A percentile compares a stretch with the other conserved stretches of the same genome.
These are phyloP conservation scores for Dolichomitus sp. DNA, from an alignment of 2,888 invertebrate genomes.

Conservation along the genomic window DNA sequence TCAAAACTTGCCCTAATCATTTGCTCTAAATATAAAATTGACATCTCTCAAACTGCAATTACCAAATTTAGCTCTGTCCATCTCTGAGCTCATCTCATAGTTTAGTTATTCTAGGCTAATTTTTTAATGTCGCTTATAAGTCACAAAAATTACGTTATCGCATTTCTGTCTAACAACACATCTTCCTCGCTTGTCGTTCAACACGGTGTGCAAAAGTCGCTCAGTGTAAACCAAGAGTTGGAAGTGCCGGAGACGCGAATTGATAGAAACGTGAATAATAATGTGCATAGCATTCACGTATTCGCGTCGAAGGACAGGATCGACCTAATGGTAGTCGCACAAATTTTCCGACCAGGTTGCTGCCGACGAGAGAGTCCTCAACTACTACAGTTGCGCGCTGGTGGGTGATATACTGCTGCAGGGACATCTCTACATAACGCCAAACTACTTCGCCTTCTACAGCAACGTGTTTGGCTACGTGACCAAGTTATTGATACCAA, in stretches of 20 bases:
- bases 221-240: not conserved
- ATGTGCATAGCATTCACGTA: slow-evolving; percentile 1
- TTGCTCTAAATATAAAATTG: not conserved
- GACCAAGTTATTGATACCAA: slow-evolving; percentile 96
- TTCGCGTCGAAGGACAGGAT: slow-evolving; percentile 72
- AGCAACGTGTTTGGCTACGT: slow-evolving; percentile 98
- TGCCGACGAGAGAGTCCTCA: slow-evolving; percentile 94
- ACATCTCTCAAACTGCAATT: not conserved
- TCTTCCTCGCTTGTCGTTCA: slow-evolving; percentile 1
- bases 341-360: slow-evolving; percentile 88
- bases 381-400: slow-evolving; percentile 97
- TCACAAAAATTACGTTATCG: not conserved
- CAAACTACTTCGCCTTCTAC: slow-evolving; percentile 98
- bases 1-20: not conserved
- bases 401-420: slow-evolving; percentile 97
- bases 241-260: not conserved
- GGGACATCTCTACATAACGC: slow-evolving; percentile 97
- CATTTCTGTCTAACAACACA: slow-evolving; percentile 20
- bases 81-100: not conserved
- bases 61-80: not conserved
- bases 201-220: slow-evolving; percentile 23
- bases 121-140: not conserved
- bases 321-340: slow-evolving; percentile 78
- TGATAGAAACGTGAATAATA: not conserved
- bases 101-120: not conserved